Evolutionary conservation across 2,113 vertebrate species (phyloP).

Genomic region (Python bivittatus): DNA sequence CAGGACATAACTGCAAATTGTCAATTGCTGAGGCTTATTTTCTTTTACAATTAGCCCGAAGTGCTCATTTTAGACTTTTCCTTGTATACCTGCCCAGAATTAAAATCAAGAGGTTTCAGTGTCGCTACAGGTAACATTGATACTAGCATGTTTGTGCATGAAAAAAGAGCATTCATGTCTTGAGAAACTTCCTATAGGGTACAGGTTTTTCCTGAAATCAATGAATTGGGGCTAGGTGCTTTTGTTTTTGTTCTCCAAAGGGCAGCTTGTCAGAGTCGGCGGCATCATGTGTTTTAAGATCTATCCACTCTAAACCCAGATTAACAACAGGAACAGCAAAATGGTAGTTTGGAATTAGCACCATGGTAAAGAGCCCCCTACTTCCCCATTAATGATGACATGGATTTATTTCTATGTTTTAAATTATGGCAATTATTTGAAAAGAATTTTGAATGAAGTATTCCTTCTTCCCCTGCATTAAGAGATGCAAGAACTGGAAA

Average conservation of each 20-base stretch:
- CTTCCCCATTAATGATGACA: not conserved
- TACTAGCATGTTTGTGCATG: not conserved
- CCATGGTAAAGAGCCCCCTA: not conserved
- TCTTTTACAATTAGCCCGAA: not conserved
- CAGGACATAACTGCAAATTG: not conserved
- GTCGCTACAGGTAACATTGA: not conserved
- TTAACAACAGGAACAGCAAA: not conserved
- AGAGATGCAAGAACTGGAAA: not conserved
- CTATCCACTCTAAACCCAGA: not conserved
- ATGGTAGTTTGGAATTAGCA: not conserved
- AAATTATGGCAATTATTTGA: not conserved
- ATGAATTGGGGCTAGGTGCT: not conserved
- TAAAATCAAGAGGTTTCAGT: not conserved
- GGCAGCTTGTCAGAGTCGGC: not conserved
- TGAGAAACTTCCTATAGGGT: not conserved
- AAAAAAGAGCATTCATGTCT: not conserved
- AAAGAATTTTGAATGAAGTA: not conserved
- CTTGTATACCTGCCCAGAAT: not conserved
- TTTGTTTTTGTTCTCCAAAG: not conserved
- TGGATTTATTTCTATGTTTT: not conserved
- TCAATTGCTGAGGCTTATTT: not conserved
- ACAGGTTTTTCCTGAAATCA: not conserved
- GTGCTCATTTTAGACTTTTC: not conserved
- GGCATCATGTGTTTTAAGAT: not conserved
- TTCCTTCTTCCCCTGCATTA: not conserved